These are phyloP conservation scores for Epinephelus moara DNA, from an alignment of 2,113 vertebrate genomes.

Conservation along the genomic window DNA sequence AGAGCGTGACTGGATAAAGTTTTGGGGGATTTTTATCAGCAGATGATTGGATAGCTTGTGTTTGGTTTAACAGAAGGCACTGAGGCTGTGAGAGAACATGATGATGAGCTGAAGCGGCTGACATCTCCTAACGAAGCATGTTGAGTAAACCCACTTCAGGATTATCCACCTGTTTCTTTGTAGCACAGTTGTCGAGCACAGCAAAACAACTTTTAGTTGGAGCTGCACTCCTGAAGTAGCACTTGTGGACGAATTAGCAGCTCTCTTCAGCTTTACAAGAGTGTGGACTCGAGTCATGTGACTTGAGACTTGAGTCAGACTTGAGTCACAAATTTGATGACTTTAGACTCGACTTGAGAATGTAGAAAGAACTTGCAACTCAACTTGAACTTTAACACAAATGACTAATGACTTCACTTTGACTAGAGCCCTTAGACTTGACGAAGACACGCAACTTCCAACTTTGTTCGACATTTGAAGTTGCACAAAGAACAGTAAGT, in stretches of 20 bases:
- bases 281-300: no score
- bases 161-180: slow-evolving; percentile 1
- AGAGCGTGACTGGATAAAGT: not conserved
- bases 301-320: no score
- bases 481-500: no score
- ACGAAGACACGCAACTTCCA: no score
- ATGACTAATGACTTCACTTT: no score
- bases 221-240: not conserved
- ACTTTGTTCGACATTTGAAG: no score
- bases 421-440: no score
- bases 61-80: slow-evolving; percentile 8
- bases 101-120: not conserved
- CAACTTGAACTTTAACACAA: no score
- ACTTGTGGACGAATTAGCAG: not conserved
- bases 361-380: no score
- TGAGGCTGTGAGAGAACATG: not conserved
- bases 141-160: not conserved
- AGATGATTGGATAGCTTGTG: slow-evolving; percentile 15
- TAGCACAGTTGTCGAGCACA: no score
- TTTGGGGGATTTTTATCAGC: slow-evolving; percentile 24
- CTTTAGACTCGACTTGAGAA: no score
- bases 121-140: not conserved
- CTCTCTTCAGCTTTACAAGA: not conserved
- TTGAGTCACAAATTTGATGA: no score
- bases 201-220: not conserved